A percentile compares a stretch with the other conserved stretches of the same genome.
These are phyloP conservation scores for Apodemus agrarius DNA, from an alignment of 2,797 vertebrate genomes.

Conservation along the genomic window DNA sequence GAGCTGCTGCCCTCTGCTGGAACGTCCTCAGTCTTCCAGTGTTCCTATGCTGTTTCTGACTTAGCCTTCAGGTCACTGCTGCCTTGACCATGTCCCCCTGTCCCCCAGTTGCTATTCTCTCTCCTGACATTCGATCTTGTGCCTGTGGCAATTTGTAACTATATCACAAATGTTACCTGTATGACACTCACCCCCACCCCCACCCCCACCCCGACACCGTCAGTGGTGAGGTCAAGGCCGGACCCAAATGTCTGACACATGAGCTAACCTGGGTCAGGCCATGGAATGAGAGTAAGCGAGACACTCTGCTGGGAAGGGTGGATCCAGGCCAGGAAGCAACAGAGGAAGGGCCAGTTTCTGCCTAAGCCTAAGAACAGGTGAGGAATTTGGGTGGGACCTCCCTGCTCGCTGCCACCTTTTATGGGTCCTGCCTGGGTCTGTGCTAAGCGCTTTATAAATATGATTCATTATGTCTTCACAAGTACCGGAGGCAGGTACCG, in stretches of 20 bases:
- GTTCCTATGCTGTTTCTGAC: not conserved
- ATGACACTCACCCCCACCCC: not conserved
- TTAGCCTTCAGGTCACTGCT: not conserved
- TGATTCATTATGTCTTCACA: conserved; percentile 58
- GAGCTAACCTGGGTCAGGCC: not conserved
- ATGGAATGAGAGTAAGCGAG: not conserved
- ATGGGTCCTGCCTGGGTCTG: conserved; percentile 16
- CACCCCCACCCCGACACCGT: too few species aligned
- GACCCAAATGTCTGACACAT: not conserved
- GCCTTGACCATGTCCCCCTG: not conserved
- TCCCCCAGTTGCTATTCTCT: not conserved
- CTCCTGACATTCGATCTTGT: not conserved
- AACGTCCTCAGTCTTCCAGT: not conserved
- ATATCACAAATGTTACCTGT: not conserved
- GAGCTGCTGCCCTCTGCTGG: not conserved
- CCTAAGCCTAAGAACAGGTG: conserved; percentile 1
- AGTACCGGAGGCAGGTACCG: not conserved
- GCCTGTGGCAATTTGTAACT: not conserved
- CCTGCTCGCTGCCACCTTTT: not conserved
- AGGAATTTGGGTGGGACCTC: conserved; percentile 43
- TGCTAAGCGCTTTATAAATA: not conserved
- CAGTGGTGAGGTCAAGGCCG: not conserved
- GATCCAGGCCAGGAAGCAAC: not conserved
- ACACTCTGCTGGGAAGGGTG: not conserved
- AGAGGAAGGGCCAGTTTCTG: conserved; percentile 34